Base-by-base conservation (phyloP, 2,113 vertebrate species). In the Grantiella picta region DNA sequence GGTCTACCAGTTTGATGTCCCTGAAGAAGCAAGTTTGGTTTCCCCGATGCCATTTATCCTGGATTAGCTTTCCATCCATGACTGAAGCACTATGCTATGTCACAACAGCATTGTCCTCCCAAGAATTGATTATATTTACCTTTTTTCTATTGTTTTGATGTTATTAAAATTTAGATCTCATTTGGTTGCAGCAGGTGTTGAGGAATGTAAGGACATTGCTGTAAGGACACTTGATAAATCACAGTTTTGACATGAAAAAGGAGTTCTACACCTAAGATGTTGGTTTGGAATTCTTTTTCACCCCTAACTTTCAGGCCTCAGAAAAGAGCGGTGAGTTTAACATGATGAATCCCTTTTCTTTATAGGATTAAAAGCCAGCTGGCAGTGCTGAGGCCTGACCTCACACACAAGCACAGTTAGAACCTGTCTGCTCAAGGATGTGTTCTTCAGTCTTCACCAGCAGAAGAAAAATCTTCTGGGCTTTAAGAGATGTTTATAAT, bases 401-500 rank as follows among this genome's bases (percentile, higher is more conserved):
- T 70, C 81, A 73, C 6, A 35, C 0, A 7, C 1, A 4, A 89
- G 6, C 0, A 0, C 29, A 69, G 13, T 17, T 19, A 45, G 50
- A 89, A 50, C 3, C 21, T 50, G 22, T 15, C 40, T 89, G 14
- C 14, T 76, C 10, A 3, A 7, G 12, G 1, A 9, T 1, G 1
- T 47, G 20, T 35, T 89, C 75, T 77, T 87, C 57, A 15, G 31
- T 44, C 45, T 76, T 82, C 54, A 69, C 4, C 33, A 36, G 11
- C 61, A 80, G 45, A 57, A 78, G 33, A n/a, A 91, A 54, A 29
- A 47, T 8, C 20, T 14, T 19, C 25, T 10, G 20, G 31, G 20
- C 12, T 92, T 75, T 54, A 76, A 82, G 15, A 57, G 22, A 29
- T 7, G 38, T 68, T 78, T 70, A 13, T 27, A 47, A 44, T 17